These are phyloP conservation scores for Caenorhabditis sulstoni DNA, from an alignment of 2,888 invertebrate genomes.

Conservation along the genomic window DNA sequence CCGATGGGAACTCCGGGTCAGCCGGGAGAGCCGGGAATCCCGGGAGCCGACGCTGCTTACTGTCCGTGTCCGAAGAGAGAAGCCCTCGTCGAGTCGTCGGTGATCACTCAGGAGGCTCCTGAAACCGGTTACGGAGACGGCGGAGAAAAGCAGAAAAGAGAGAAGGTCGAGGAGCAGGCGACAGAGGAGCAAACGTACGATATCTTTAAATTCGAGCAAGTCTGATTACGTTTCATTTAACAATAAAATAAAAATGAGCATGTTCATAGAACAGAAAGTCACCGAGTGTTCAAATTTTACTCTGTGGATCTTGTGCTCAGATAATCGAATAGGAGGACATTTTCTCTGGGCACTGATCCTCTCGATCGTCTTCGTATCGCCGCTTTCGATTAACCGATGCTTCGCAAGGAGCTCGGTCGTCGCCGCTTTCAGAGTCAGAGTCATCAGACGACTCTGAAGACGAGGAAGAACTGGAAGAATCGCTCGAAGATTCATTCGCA, in stretches of 20 bases:
- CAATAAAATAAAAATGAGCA: constrained; percentile 8
- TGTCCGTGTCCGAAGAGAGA: constrained; percentile 66
- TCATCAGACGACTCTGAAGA: constrained; percentile 48
- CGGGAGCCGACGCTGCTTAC: constrained; percentile 66
- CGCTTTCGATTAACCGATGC: constrained; percentile 5
- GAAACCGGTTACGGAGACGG: constrained; percentile 56
- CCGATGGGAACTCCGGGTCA: constrained; percentile 65
- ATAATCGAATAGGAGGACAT: constrained; percentile 14
- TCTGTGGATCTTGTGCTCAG: background rate
- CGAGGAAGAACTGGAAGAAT: constrained; percentile 62
- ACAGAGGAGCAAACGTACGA: constrained; percentile 48
- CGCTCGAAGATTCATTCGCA: constrained; percentile 55
- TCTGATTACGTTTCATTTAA: constrained; percentile 5
- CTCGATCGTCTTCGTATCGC: background rate
- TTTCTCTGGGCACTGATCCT: constrained; percentile 27
- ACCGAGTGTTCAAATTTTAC: background rate
- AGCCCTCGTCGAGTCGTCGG: constrained; percentile 57
- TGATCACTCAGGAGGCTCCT: constrained; percentile 31
- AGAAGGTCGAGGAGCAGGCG: constrained; percentile 22
- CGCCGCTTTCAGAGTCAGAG: constrained; percentile 14
- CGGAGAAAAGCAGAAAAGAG: constrained; percentile 46
- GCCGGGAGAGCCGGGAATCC: constrained; percentile 61
- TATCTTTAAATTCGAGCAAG: constrained; percentile 52
- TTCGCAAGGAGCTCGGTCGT: constrained; percentile 16
- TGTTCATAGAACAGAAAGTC: constrained; percentile 37